Conservation (phyloP, 2,888 invertebrate species). For the Gryllus longicercus region DNA sequence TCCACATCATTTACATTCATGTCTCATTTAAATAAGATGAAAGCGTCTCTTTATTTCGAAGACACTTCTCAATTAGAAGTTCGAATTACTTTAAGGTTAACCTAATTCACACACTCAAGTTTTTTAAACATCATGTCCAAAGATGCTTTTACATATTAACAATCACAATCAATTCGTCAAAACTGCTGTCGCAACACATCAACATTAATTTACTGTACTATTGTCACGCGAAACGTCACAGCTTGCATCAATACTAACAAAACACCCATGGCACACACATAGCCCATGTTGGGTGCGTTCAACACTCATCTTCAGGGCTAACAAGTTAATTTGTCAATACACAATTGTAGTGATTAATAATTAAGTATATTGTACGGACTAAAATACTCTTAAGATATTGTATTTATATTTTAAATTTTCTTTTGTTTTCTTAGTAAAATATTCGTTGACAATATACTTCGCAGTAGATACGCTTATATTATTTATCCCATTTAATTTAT, state of each 20-base stretch:
- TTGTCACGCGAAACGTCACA: slow-evolving; percentile 17
- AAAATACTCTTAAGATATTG: too few relatives aligned
- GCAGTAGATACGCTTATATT: too few relatives aligned
- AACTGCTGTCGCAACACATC: not conserved
- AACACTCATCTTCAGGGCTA: too few relatives aligned
- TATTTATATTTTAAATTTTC: too few relatives aligned
- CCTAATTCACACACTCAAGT: not conserved
- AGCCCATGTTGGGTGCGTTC: slow-evolving; percentile 9
- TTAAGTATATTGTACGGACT: too few relatives aligned
- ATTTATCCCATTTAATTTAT: too few relatives aligned
- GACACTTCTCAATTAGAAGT: not conserved
- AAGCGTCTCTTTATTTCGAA: not conserved
- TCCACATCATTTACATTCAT: slow-evolving; percentile 33
- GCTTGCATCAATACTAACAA: not conserved
- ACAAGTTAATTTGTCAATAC: too few relatives aligned
- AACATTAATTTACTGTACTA: not conserved
- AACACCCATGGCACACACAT: not conserved
- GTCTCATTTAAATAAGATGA: slow-evolving; percentile 22
- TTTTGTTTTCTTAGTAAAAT: too few relatives aligned
- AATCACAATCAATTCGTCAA: not conserved
- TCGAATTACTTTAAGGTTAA: slow-evolving; percentile 8
- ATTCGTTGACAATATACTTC: too few relatives aligned
- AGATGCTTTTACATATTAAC: not conserved
- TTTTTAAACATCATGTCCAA: slow-evolving; percentile 4
- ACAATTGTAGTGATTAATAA: too few relatives aligned